phyloP scores from a whole-genome alignment of 2,797 vertebrate species.

The Etheostoma nigrum region DNA sequence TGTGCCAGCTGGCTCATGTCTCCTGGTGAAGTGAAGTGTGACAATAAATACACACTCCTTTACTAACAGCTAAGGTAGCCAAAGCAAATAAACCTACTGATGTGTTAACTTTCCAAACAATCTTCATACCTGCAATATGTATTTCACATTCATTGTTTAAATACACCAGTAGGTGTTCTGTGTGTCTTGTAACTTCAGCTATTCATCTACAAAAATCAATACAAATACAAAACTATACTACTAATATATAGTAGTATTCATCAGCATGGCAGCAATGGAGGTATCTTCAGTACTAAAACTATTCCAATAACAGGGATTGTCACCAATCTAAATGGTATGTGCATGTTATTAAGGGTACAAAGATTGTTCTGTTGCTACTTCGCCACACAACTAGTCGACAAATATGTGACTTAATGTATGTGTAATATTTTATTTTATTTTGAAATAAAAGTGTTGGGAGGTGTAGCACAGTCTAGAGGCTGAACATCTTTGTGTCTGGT shows the following conservation, averaged over 20 bases:
- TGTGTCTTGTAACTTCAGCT: constrained; percentile 30
- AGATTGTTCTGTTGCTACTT: neutral
- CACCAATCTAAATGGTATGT: constrained; percentile 11
- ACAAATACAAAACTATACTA: constrained; percentile 23
- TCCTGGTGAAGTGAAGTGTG: constrained; percentile 82
- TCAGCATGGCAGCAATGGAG: constrained; percentile 4
- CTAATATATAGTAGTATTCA: constrained; percentile 2
- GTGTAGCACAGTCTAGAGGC: neutral
- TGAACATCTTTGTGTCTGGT: neutral
- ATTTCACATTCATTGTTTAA: constrained; percentile 29
- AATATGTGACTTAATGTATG: neutral
- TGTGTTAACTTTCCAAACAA: constrained; percentile 50
- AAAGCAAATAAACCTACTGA: constrained; percentile 59
- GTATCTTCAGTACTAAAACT: constrained; percentile 18
- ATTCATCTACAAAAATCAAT: constrained; percentile 43
- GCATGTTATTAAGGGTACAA: neutral
- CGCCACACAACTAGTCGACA: neutral
- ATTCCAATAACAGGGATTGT: constrained; percentile 26
- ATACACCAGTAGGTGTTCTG: constrained; percentile 29
- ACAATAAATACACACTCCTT: constrained; percentile 75
- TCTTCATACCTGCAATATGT: constrained; percentile 50
- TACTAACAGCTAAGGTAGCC: constrained; percentile 49
- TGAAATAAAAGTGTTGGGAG: constrained; percentile 3
- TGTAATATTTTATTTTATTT: neutral
- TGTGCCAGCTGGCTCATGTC: constrained; percentile 84